Evolutionary conservation across 2,888 invertebrate species (phyloP), one percentile per base, ranked within the genome.

Genomic region (Brenthis ino): DNA sequence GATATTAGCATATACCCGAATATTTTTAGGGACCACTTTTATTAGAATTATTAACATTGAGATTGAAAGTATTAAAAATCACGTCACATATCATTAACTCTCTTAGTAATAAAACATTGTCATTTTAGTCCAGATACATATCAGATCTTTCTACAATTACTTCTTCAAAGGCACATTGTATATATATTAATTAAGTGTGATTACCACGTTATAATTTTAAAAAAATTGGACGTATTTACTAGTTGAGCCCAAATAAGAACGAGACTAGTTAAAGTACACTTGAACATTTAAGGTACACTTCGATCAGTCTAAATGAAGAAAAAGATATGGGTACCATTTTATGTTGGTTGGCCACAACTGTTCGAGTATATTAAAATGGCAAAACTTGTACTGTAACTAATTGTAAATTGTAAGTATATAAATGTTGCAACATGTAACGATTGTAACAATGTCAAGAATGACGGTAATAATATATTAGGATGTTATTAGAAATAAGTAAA

Each of bases 121-220:
- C 43, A 54, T 24, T 24, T 51, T 53, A 37, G 51, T 63, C 51
- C 53, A 37, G 53, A 63, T 51, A 63, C 43, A 63, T 60, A 37
- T 65, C 67, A 67, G 67, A 67, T 67, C 67, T 63, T 61, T 63
- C 50, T 81, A 79, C 74, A 75, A 80, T 78, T 78, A 76, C 75
- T 43, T 43, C 37, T 43, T 63, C 51, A 37, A 64, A 47, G 54
- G 55, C 58, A 50, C 57, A 56, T 54, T 50, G 50, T 63, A 56
- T 56, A 67, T 63, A 51, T 37, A 20, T 24, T 51, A 43, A 50
- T 33, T 50, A 37, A 28, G 47, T 24, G 28, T 16, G 20, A 54
- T 20, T 5, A 16, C n/a, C 20, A 53, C 24, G 4, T 6, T 53
- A 20, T 6, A n/a, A 43, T 37, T n/a, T 24, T 24, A 1, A 33